Conservation (phyloP, 1,140 invertebrate species). For the Trachymyrmex septentrionalis region DNA sequence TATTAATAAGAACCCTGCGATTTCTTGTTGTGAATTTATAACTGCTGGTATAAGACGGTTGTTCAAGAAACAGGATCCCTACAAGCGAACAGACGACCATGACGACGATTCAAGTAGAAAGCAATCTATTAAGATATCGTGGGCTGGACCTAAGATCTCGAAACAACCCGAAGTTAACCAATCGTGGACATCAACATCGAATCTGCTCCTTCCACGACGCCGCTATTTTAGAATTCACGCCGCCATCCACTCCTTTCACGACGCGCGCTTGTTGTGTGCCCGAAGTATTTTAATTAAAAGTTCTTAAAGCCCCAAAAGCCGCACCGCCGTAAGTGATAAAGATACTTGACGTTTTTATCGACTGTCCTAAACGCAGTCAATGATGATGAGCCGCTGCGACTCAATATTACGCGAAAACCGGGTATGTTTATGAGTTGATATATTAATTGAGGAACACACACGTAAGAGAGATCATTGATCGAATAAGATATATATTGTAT, state of each 20-base stretch:
- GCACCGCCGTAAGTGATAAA: conserved; percentile 57
- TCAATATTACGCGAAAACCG: conserved; percentile 30
- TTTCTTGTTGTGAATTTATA: conserved; percentile 7
- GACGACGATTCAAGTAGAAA: conserved; percentile 68
- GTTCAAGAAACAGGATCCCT: conserved; percentile 35
- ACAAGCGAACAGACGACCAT: conserved; percentile 73
- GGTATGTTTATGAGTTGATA: background rate
- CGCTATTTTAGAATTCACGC: conserved; percentile 66
- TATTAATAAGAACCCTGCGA: conserved; percentile 26
- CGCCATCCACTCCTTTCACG: conserved; percentile 20
- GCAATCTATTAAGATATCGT: conserved; percentile 85
- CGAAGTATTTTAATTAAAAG: conserved; percentile 71
- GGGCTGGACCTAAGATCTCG: conserved; percentile 78
- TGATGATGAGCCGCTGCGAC: conserved; percentile 39
- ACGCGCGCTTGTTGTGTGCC: conserved; percentile 30
- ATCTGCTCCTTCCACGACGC: conserved; percentile 39
- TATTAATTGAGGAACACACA: conserved; percentile 20
- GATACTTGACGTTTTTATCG: conserved; percentile 75
- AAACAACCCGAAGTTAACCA: conserved; percentile 72
- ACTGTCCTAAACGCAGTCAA: conserved; percentile 40
- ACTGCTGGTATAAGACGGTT: conserved; percentile 13
- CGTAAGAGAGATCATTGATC: conserved; percentile 3
- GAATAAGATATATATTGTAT: background rate
- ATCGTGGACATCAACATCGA: conserved; percentile 80
- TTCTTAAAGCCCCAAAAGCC: conserved; percentile 35